Percentiles rank a stretch among this genome's conserved stretches.
These are phyloP conservation scores for Macrotis lagotis DNA, from an alignment of 2,113 vertebrate genomes.

Conservation along the genomic window DNA sequence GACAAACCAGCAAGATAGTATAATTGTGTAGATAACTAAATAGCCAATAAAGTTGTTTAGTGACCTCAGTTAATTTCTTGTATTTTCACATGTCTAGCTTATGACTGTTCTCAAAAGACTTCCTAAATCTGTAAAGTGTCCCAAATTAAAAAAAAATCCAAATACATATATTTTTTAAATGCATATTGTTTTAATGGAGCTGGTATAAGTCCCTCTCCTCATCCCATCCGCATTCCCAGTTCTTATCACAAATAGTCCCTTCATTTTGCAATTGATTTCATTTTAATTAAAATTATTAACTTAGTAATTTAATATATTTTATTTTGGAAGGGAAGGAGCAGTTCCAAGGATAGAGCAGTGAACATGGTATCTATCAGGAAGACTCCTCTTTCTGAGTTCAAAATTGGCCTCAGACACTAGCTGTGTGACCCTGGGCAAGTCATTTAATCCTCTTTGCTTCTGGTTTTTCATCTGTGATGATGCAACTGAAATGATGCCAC, in stretches of 20 bases:
- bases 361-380: background rate
- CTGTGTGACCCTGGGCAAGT: background rate
- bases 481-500: background rate
- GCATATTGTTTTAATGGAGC: background rate
- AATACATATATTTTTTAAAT: background rate
- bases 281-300: slow-evolving; percentile 17
- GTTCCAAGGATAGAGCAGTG: background rate
- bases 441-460: background rate
- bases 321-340: too few relatives aligned
- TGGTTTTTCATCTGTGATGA: background rate
- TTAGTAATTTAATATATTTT: background rate
- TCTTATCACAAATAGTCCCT: background rate
- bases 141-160: slow-evolving; percentile 59
- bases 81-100: slow-evolving; percentile 20
- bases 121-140: slow-evolving; percentile 1
- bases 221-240: background rate
- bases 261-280: background rate
- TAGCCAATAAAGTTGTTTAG: slow-evolving; percentile 62
- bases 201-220: background rate
- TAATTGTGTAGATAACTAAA: slow-evolving; percentile 56
- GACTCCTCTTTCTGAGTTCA: background rate
- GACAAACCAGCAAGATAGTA: slow-evolving; percentile 39
- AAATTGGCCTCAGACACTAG: too few relatives aligned
- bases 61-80: slow-evolving; percentile 38
- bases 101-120: background rate